A percentile compares a stretch with the other conserved stretches of the same genome.
phyloP scores from a whole-genome alignment of 2,888 invertebrate genomes.

The Baronia brevicornis region DNA sequence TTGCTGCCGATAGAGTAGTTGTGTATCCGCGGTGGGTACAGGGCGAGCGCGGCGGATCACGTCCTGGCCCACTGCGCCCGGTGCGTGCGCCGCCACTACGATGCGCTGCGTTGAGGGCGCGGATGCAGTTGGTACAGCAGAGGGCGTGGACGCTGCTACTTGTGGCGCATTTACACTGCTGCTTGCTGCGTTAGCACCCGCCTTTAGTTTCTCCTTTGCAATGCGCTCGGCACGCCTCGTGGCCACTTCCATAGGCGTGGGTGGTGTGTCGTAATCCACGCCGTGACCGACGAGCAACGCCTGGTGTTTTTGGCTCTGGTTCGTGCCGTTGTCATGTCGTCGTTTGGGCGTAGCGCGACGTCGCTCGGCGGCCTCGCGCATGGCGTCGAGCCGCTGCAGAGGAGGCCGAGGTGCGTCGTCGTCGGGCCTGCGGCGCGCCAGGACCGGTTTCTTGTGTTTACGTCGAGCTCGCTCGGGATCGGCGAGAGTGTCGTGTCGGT shows the following conservation, averaged over 20 bases:
- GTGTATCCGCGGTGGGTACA: slow-evolving; percentile 49
- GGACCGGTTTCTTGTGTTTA: slow-evolving; percentile 86
- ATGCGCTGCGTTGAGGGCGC: slow-evolving; percentile 29
- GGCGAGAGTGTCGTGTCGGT: slow-evolving; percentile 91
- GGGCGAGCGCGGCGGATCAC: slow-evolving; percentile 63
- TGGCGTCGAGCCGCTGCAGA: slow-evolving; percentile 79
- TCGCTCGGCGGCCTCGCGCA: slow-evolving; percentile 84
- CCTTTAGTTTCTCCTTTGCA: slow-evolving; percentile 85
- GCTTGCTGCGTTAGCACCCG: slow-evolving; percentile 35
- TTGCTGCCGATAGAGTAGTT: slow-evolving; percentile 79
- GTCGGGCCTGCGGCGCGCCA: slow-evolving; percentile 83
- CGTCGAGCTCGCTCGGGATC: slow-evolving; percentile 91
- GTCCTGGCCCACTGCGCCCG: slow-evolving; percentile 73
- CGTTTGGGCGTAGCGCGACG: slow-evolving; percentile 86
- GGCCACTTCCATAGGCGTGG: slow-evolving; percentile 88
- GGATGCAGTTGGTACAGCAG: slow-evolving; percentile 52
- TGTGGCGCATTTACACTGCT: slow-evolving; percentile 23
- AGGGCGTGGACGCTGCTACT: slow-evolving; percentile 46
- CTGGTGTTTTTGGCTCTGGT: slow-evolving; percentile 88
- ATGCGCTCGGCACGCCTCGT: slow-evolving; percentile 88
- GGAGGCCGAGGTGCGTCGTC: slow-evolving; percentile 67
- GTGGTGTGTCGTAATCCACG: slow-evolving; percentile 89
- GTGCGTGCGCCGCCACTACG: slow-evolving; percentile 44
- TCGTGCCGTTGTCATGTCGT: slow-evolving; percentile 82
- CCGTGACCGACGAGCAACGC: slow-evolving; percentile 89